Evolutionary conservation across 2,888 invertebrate genomes (phyloP).

Genomic region (Campoplex nolae): DNA sequence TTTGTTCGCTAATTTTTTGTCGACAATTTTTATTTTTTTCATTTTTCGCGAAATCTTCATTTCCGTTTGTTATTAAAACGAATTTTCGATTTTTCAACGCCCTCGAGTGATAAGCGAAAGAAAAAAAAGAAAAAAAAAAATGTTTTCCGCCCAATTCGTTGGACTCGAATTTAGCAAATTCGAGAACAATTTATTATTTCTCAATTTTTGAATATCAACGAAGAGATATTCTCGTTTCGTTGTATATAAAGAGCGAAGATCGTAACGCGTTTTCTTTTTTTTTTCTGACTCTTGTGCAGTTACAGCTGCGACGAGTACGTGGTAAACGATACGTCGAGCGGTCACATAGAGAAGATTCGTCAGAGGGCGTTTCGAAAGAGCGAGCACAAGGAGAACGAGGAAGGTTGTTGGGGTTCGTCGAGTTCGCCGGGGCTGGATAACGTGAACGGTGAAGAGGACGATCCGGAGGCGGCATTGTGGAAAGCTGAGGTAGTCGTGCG

Average conservation of each 20-base stretch:
- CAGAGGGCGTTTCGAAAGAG: slow-evolving; percentile 80
- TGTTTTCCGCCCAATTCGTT: no score
- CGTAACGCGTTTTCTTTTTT: slow-evolving; percentile 11
- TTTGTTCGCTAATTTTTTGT: no score
- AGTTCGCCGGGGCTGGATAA: slow-evolving; percentile 78
- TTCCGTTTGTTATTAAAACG: no score
- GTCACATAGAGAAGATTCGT: slow-evolving; percentile 87
- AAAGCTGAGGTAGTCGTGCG: slow-evolving; percentile 86
- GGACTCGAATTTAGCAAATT: no score
- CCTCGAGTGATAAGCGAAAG: no score
- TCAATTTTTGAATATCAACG: no score
- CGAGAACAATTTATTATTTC: no score
- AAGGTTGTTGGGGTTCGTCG: slow-evolving; percentile 79
- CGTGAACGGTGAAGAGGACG: slow-evolving; percentile 72
- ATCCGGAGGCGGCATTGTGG: slow-evolving; percentile 83
- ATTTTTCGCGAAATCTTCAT: no score
- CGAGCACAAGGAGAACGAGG: slow-evolving; percentile 81
- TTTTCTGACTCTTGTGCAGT: slow-evolving; percentile 83
- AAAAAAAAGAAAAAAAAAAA: no score
- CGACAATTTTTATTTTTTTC: no score
- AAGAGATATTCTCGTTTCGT: no score
- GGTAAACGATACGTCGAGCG: slow-evolving; percentile 88
- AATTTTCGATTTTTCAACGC: no score
- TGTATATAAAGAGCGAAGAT: neutral
- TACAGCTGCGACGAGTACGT: slow-evolving; percentile 93